These are phyloP conservation scores for Mayetiola destructor DNA, from an alignment of 2,888 invertebrate genomes.

Conservation along the genomic window DNA sequence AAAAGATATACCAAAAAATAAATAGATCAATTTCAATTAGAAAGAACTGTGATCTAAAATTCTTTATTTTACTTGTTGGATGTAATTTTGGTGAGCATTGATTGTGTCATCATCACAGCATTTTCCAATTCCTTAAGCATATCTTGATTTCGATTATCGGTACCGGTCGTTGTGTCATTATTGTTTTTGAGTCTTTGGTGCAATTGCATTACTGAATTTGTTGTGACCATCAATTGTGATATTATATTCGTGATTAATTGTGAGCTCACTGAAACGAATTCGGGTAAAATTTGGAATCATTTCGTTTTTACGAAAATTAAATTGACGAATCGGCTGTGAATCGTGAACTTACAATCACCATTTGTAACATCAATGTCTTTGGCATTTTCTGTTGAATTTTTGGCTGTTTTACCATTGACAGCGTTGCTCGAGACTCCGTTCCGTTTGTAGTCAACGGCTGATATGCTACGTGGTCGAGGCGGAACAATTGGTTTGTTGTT, in stretches of 20 bases:
- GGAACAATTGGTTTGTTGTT: slow-evolving; percentile 44
- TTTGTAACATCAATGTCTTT: slow-evolving; percentile 37
- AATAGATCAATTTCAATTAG: background rate
- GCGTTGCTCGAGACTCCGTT: background rate
- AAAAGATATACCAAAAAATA: background rate
- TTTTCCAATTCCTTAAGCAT: slow-evolving; percentile 36
- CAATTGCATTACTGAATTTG: slow-evolving; percentile 34
- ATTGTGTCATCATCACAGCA: slow-evolving; percentile 36
- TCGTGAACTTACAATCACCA: slow-evolving; percentile 36
- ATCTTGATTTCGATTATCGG: slow-evolving; percentile 24
- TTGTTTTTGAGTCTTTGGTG: slow-evolving; percentile 33
- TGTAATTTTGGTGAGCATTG: slow-evolving; percentile 35
- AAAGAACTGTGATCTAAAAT: background rate
- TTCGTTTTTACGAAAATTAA: background rate
- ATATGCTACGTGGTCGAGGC: slow-evolving; percentile 50
- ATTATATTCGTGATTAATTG: slow-evolving; percentile 48
- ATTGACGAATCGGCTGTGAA: no score
- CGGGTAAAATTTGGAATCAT: slow-evolving; percentile 15
- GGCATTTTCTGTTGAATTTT: slow-evolving; percentile 28
- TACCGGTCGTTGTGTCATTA: slow-evolving; percentile 25
- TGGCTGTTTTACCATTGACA: background rate
- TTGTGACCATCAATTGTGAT: slow-evolving; percentile 37
- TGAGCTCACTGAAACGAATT: slow-evolving; percentile 41
- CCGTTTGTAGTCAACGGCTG: slow-evolving; percentile 42
- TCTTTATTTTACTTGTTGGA: slow-evolving; percentile 17